phyloP scores from a whole-genome alignment of 2,797 vertebrate genomes.

The Brachyalestes nurse region DNA sequence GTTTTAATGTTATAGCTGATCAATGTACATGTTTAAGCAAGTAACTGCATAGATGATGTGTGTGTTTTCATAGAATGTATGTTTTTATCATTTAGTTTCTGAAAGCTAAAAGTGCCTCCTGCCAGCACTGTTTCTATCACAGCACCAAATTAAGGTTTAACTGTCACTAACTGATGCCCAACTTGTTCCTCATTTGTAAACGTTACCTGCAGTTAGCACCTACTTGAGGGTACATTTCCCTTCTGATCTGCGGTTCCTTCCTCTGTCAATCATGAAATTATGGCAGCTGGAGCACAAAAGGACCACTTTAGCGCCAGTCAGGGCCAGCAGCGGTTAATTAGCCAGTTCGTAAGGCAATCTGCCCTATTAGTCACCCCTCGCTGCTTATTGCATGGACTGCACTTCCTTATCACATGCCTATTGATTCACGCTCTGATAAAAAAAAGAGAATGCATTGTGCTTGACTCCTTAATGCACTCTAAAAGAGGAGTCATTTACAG shows the following conservation, averaged over 20 bases:
- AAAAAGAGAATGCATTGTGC: conserved; percentile 67
- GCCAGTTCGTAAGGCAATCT: conserved; percentile 81
- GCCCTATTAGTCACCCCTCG: conserved; percentile 78
- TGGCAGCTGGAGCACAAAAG: conserved; percentile 75
- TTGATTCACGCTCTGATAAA: conserved; percentile 77
- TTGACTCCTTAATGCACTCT: conserved; percentile 80
- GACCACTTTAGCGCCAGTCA: conserved; percentile 75
- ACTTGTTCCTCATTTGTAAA: conserved; percentile 75
- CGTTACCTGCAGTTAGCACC: conserved; percentile 75
- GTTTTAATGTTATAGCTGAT: too few relatives aligned
- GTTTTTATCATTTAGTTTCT: neutral
- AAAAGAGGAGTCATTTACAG: conserved; percentile 83
- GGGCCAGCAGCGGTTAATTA: conserved; percentile 82
- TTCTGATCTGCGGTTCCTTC: conserved; percentile 52
- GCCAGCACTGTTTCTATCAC: conserved; percentile 20
- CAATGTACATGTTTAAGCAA: neutral
- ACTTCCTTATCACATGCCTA: conserved; percentile 80
- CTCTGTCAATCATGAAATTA: conserved; percentile 72
- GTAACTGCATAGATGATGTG: neutral
- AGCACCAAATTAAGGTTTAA: conserved; percentile 54
- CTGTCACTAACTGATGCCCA: conserved; percentile 76
- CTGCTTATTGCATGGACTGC: conserved; percentile 68
- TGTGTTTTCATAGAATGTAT: neutral
- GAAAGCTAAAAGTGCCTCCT: conserved; percentile 1
- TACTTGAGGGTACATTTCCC: conserved; percentile 70